phyloP scores from a whole-genome alignment of 2,797 vertebrate genomes.

The Gastrophryne carolinensis region DNA sequence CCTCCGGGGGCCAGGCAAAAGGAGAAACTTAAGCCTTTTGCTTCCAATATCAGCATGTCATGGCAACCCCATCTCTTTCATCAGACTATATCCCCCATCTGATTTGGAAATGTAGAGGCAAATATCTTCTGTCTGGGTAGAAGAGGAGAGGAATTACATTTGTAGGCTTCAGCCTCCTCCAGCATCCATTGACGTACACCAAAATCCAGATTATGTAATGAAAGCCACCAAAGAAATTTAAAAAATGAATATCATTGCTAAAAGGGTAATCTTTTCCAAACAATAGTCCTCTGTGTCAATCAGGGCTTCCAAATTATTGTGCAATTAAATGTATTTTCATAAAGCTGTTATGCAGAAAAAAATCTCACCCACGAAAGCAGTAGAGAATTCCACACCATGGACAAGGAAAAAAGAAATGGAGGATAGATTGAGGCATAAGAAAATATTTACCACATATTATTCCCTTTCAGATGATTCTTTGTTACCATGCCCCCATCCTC shows the following conservation, averaged over 20 bases:
- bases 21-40: slow-evolving; percentile 32
- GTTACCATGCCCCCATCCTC: slow-evolving; percentile 10
- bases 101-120: slow-evolving; percentile 19
- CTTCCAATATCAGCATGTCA: slow-evolving; percentile 52
- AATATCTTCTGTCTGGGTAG: slow-evolving; percentile 50
- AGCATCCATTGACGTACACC: slow-evolving; percentile 46
- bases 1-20: slow-evolving; percentile 56
- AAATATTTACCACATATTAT: slow-evolving; percentile 50
- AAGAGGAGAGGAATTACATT: slow-evolving; percentile 42
- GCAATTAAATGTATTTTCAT: slow-evolving; percentile 15
- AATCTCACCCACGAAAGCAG: slow-evolving; percentile 38
- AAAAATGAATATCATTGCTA: background rate
- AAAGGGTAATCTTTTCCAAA: background rate
- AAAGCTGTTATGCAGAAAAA: slow-evolving; percentile 31
- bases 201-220: slow-evolving; percentile 30
- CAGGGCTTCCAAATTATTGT: background rate
- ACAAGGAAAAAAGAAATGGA: slow-evolving; percentile 45
- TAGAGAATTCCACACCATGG: slow-evolving; percentile 38
- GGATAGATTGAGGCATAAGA: slow-evolving; percentile 50
- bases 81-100: slow-evolving; percentile 40
- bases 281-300: slow-evolving; percentile 18
- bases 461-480: slow-evolving; percentile 41
- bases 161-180: slow-evolving; percentile 47
- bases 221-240: background rate
- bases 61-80: slow-evolving; percentile 40